Percentiles rank a stretch among this genome's conserved stretches.
Conservation (phyloP, 2,888 invertebrate species). For the Scaptomyza caliginosa region DNA sequence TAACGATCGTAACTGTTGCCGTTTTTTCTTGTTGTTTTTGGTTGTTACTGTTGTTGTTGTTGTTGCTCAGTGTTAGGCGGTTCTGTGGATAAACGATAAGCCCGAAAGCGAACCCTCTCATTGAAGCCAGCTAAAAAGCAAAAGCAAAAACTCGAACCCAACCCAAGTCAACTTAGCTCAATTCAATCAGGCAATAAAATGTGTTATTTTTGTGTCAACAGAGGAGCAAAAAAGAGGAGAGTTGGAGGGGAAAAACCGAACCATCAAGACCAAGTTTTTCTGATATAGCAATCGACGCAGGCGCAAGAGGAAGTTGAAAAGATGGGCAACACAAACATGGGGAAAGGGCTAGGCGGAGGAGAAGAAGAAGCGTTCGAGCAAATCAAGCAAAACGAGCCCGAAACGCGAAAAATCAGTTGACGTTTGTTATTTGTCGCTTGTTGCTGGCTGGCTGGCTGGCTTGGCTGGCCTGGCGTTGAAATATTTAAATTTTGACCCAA, state of each 20-base stretch:
- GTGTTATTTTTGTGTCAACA: conserved; percentile 47
- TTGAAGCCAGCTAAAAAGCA: conserved; percentile 56
- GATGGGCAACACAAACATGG: conserved; percentile 7
- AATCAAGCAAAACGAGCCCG: conserved; percentile 70
- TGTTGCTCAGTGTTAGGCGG: conserved; percentile 37
- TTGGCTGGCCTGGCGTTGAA: conserved; percentile 44
- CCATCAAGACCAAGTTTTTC: conserved; percentile 56
- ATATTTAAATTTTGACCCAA: conserved; percentile 80
- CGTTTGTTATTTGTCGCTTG: conserved; percentile 38
- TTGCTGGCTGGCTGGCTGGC: too few species aligned
- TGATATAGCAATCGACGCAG: conserved; percentile 41
- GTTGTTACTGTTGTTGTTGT: conserved; percentile 7
- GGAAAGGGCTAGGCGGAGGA: background rate
- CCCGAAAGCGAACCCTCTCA: conserved; percentile 67
- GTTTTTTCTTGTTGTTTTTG: conserved; percentile 33
- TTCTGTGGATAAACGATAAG: conserved; percentile 64
- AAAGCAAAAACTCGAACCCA: conserved; percentile 30
- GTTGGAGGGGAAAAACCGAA: background rate
- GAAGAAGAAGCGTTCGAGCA: conserved; percentile 41
- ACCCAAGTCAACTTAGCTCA: conserved; percentile 56
- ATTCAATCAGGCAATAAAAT: conserved; percentile 78
- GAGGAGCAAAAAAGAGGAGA: background rate
- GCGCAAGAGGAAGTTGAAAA: conserved; percentile 27
- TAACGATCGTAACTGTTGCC: conserved; percentile 66
- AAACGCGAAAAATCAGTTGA: conserved; percentile 73